Base-by-base conservation (phyloP, 35 echinoderm and acorn worm genomes). In the Nesometra sesokonis region DNA sequence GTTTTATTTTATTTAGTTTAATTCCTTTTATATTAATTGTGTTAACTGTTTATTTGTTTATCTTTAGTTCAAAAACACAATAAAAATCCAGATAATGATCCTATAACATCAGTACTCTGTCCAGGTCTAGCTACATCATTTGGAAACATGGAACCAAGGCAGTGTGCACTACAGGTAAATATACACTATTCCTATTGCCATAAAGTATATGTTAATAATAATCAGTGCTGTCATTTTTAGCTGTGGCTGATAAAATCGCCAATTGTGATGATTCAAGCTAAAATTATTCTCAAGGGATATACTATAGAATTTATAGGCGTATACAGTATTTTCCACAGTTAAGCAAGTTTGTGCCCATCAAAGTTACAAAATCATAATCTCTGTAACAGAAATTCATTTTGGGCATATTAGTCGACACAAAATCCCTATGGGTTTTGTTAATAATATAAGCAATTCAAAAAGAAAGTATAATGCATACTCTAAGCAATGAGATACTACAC, bases 111-210 rank as follows among this genome's bases (percentile, higher is more conserved):
- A 86, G 94, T 97, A 57, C 89, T 97, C 29, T 97, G 94, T 78
- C 91, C 94, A 37, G 94, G 94, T 79, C 84, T 97, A 88, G 94
- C 94, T 36, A 97, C 94, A 23, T 88, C 89, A 82, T 89, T 93
- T 1, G 94, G 94, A 0, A 88, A 84, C 27, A 97, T 97, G 94
- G 89, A 88, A 17, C 91, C 91, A 11, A 86, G 86, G 84, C 93
- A 93, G 83, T 93, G 89, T 89, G 94, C 94, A 82, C 87, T 91
- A 91, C 94, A 97, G 87, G 94, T 97, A 87, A 88, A n/a, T n/a
- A n/a, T n/a, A n/a, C n/a, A n/a, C n/a, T 43, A 43, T 43, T 7
- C 38, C 15, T 43, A 43, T 43, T 7, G 5, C 38, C 4, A 43
- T 43, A 43, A 4, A 43, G 38, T 43, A 29, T 27, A 37, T 21